These are phyloP conservation scores for Chironomus riparius DNA, from an alignment of 2,888 invertebrate genomes.

Conservation along the genomic window DNA sequence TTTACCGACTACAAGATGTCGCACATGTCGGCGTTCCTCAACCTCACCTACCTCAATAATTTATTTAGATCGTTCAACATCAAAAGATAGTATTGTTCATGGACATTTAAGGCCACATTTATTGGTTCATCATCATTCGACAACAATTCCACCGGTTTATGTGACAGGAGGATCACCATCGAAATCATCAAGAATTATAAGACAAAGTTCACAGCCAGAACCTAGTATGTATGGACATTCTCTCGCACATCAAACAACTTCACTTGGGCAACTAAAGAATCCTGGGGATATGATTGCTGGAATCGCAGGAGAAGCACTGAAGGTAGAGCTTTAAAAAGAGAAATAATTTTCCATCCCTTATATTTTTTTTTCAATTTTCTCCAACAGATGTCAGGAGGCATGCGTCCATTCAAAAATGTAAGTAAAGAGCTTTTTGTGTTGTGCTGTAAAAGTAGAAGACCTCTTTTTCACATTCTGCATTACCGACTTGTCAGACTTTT, in stretches of 20 bases:
- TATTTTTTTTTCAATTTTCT: constrained; percentile 42
- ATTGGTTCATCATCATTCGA: constrained; percentile 19
- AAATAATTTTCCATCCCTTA: not conserved
- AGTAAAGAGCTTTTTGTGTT: constrained; percentile 32
- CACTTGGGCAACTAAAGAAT: constrained; percentile 64
- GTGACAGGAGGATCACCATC: constrained; percentile 57
- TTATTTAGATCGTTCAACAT: constrained; percentile 52
- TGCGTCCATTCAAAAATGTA: constrained; percentile 94
- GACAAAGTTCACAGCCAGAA: constrained; percentile 82
- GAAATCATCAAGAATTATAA: constrained; percentile 67
- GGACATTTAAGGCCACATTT: constrained; percentile 16
- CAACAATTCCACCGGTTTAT: constrained; percentile 57
- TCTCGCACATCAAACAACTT: constrained; percentile 46
- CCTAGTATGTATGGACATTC: constrained; percentile 55
- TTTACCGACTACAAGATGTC: constrained; percentile 35
- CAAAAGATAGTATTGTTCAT: constrained; percentile 38
- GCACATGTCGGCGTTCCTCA: constrained; percentile 67
- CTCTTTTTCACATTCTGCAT: not conserved
- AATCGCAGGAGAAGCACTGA: constrained; percentile 44
- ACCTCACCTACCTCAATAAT: constrained; percentile 65
- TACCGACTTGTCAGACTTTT: not conserved
- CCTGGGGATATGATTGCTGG: constrained; percentile 82
- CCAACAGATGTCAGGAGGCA: constrained; percentile 90
- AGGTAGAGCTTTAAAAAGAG: not conserved
- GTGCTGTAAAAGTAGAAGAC: no score